Percentiles rank a stretch among this genome's conserved stretches.
Evolutionary conservation across 2,797 vertebrate genomes (phyloP).

Genomic region (Gorsachius magnificus): DNA sequence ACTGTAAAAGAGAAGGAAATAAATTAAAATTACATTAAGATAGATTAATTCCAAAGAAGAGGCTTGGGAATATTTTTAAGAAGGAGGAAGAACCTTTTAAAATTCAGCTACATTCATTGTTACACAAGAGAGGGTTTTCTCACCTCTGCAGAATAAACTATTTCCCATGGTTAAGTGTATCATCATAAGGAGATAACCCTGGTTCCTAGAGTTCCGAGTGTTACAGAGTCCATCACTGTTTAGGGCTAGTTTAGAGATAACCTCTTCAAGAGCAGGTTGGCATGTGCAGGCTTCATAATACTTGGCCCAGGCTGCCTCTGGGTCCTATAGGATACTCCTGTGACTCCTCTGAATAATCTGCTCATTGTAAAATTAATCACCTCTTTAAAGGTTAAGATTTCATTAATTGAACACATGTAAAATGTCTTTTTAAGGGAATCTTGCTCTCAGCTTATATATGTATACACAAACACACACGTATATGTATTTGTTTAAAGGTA

Average conservation of each 20-base stretch:
- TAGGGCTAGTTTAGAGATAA: not conserved
- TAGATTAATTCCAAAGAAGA: not conserved
- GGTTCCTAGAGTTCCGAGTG: not conserved
- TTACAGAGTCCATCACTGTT: not conserved
- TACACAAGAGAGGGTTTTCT: not conserved
- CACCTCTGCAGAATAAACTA: not conserved
- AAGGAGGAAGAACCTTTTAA: not conserved
- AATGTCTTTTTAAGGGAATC: not conserved
- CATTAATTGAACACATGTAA: not conserved
- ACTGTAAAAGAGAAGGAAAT: not conserved
- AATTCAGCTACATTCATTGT: not conserved
- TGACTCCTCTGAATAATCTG: not conserved
- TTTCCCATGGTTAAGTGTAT: not conserved
- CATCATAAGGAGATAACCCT: not conserved
- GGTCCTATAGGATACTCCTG: not conserved
- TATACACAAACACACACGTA: not conserved
- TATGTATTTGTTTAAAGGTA: not conserved
- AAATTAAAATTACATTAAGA: not conserved
- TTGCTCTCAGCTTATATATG: not conserved
- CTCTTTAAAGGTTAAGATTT: not conserved
- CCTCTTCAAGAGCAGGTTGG: not conserved
- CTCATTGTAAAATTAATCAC: not conserved
- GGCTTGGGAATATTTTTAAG: not conserved
- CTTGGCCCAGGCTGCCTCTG: not conserved
- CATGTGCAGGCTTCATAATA: not conserved